These are phyloP conservation scores for Leistus spinibarbis DNA, from an alignment of 2,888 invertebrate genomes.

Conservation along the genomic window DNA sequence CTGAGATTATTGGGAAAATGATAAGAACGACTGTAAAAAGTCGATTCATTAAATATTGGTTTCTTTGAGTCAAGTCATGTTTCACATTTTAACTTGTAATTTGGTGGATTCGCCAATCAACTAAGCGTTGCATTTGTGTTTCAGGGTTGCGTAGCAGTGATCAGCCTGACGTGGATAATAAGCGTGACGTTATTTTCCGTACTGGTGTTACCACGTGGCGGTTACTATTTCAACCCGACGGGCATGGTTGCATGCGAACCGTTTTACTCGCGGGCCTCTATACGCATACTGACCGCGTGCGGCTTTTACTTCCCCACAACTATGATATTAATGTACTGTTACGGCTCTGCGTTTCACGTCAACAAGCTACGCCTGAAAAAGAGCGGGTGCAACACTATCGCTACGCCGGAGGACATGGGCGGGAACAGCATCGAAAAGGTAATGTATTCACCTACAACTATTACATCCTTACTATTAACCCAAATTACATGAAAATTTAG, in stretches of 20 bases:
- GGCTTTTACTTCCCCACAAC: constrained; percentile 90
- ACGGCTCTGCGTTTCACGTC: constrained; percentile 87
- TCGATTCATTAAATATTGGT: too few relatives aligned
- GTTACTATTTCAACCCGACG: constrained; percentile 86
- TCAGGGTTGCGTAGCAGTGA: constrained; percentile 84
- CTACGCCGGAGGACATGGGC: constrained; percentile 59
- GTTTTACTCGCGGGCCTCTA: constrained; percentile 75
- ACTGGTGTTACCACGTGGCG: constrained; percentile 82
- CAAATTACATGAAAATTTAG: background rate
- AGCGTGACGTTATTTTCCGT: constrained; percentile 82
- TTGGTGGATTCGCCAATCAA: too few relatives aligned
- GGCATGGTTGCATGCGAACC: constrained; percentile 88
- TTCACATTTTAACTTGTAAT: too few relatives aligned
- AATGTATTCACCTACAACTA: too few relatives aligned
- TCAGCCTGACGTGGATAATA: constrained; percentile 84
- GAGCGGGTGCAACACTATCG: constrained; percentile 51
- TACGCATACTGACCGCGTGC: constrained; percentile 82
- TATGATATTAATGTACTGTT: constrained; percentile 91
- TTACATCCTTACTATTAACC: too few relatives aligned
- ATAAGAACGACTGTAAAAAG: too few relatives aligned
- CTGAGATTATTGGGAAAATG: too few relatives aligned
- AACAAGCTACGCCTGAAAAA: constrained; percentile 76
- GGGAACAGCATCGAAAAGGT: constrained; percentile 62
- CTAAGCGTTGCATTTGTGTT: too few relatives aligned
- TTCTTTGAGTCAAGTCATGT: too few relatives aligned